Base-by-base conservation (phyloP, 1,140 invertebrate species). In the Neodiprion fabricii region DNA sequence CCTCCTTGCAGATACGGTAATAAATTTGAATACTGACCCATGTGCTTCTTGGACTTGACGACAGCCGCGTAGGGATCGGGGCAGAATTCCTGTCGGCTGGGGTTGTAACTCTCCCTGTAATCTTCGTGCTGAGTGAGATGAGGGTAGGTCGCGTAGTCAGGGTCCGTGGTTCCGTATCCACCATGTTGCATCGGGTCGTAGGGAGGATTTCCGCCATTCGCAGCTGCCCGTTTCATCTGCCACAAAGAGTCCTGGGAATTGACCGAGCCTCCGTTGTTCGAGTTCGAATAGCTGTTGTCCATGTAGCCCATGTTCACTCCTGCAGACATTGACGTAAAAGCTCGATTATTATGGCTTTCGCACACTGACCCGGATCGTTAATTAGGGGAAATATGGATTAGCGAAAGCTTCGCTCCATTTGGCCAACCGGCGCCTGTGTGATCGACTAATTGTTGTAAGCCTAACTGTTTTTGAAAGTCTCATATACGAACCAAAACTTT, bases 181-280 rank as follows among this genome's bases (percentile, higher is more conserved):
- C 94, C 94, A 83, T 96, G 94, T 48, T 92, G 90, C 48, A 94
- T 90, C 8, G 93, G 92, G 88, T 96, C 95, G 85, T 95, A 95
- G 14, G 90, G 91, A 75, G 91, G 91, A 83, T 90, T 92, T 71
- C 91, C 91, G 40, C 88, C 87, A 67, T 91, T 92, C 1, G 92
- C 92, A 7, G 93, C 93, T 0, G 93, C 93, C 90, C 94, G 94
- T 88, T 97, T 96, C 91, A 96, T 94, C 88, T 97, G 96, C 96
- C 96, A 97, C 78, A 97, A 89, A n/a, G 96, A 97, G 85, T 97
- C 96, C 85, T 97, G 96, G 1, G 96, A 97, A 88, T 97, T 96
- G 53, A 97, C 96, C 73, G 95, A 96, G 71, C 96, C 96, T 28
- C 95, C 96, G 87, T 97, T 96, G 88, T 96, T 96, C 71, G 95